A percentile compares a stretch with the other conserved stretches of the same genome.
phyloP scores from a whole-genome alignment of 2,797 vertebrate species.

The Malacoraja senta region DNA sequence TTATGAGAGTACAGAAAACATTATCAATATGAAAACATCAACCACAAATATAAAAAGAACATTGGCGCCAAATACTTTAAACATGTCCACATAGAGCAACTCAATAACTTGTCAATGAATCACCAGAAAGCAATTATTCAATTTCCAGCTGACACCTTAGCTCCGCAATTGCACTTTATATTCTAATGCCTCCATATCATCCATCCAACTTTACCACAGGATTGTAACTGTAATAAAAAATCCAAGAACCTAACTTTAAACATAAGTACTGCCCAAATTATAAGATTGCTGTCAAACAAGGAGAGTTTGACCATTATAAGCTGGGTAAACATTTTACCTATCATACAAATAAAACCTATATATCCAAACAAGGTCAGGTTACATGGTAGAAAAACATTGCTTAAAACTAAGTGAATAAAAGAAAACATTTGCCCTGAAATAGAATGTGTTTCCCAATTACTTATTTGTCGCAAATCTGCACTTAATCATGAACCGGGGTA shows the following conservation, averaged over 20 bases:
- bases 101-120: constrained; percentile 9
- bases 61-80: not conserved
- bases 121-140: not conserved
- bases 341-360: not conserved
- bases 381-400: not conserved
- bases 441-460: not conserved
- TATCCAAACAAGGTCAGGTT: not conserved
- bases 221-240: not conserved
- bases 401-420: not conserved
- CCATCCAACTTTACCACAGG: not conserved
- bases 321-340: not conserved
- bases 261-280: not conserved
- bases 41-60: not conserved
- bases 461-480: not conserved
- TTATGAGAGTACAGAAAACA: not conserved
- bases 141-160: not conserved
- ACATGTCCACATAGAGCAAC: not conserved
- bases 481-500: not conserved
- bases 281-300: not conserved
- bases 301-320: too few relatives aligned
- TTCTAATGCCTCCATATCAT: not conserved
- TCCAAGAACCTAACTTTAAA: not conserved
- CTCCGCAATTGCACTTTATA: not conserved
- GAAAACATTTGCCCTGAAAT: not conserved
- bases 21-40: not conserved